These are phyloP conservation scores for Phoenicopterus ruber DNA, from an alignment of 2,113 vertebrate species.

Conservation along the genomic window DNA sequence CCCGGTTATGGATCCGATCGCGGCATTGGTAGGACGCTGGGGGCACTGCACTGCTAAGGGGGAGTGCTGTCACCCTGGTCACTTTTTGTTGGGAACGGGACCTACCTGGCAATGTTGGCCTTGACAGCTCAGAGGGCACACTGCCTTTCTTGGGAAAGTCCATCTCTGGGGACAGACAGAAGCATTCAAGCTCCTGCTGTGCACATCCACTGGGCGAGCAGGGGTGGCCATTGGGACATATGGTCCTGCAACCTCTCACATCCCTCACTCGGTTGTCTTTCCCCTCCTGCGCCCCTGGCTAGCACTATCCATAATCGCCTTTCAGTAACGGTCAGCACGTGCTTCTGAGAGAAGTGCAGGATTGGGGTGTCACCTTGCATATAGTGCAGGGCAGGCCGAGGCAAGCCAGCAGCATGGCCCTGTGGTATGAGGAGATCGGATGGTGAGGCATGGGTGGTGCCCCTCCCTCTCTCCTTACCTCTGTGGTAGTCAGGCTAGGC, in stretches of 20 bases:
- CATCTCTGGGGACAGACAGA: not conserved
- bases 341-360: not conserved
- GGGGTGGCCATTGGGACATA: not conserved
- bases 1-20: not conserved
- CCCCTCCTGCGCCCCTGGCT: not conserved
- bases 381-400: not conserved
- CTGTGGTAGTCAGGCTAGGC: not conserved
- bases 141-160: not conserved
- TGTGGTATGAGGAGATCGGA: not conserved
- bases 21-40: not conserved
- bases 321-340: not conserved
- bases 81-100: not conserved
- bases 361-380: not conserved
- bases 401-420: not conserved
- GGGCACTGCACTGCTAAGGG: not conserved
- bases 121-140: not conserved
- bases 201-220: not conserved
- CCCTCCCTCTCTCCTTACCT: not conserved
- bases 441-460: not conserved
- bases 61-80: not conserved
- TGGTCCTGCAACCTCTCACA: not conserved
- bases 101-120: not conserved
- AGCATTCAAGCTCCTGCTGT: not conserved
- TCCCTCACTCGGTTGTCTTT: not conserved
- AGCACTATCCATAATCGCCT: not conserved